phyloP scores from a whole-genome alignment of 2,888 invertebrate genomes.

The Corythucha ciliata region DNA sequence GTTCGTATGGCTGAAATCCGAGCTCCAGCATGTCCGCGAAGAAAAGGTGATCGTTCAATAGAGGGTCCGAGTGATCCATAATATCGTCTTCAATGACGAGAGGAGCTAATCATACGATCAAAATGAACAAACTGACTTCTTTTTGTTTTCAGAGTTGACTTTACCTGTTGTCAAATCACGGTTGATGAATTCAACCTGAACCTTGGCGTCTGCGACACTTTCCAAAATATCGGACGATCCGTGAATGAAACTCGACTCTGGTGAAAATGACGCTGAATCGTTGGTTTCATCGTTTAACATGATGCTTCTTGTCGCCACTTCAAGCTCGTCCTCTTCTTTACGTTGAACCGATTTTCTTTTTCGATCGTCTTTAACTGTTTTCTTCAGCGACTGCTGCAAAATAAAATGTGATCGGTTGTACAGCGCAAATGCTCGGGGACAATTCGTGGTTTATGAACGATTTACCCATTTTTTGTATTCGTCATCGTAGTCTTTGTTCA shows the following conservation, averaged over 20 bases:
- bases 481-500: slow-evolving; percentile 47
- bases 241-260: slow-evolving; percentile 41
- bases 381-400: slow-evolving; percentile 27
- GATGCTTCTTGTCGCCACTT: slow-evolving; percentile 26
- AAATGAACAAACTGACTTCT: too few relatives aligned
- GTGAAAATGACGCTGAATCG: not conserved
- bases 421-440: too few relatives aligned
- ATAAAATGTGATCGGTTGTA: not conserved
- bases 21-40: slow-evolving; percentile 29
- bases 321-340: slow-evolving; percentile 27
- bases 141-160: slow-evolving; percentile 1
- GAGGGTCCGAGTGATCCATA: slow-evolving; percentile 26
- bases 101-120: too few relatives aligned
- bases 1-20: slow-evolving; percentile 29
- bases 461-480: slow-evolving; percentile 31
- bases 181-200: slow-evolving; percentile 47
- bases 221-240: slow-evolving; percentile 52
- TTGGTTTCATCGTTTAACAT: slow-evolving; percentile 24
- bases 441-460: not conserved
- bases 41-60: slow-evolving; percentile 26
- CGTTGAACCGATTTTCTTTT: slow-evolving; percentile 7
- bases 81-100: slow-evolving; percentile 27
- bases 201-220: slow-evolving; percentile 50
- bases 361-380: slow-evolving; percentile 22
- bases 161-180: slow-evolving; percentile 3